Evolutionary conservation across 2,797 vertebrate species (phyloP).

Genomic region (Smutsia temminckii): DNA sequence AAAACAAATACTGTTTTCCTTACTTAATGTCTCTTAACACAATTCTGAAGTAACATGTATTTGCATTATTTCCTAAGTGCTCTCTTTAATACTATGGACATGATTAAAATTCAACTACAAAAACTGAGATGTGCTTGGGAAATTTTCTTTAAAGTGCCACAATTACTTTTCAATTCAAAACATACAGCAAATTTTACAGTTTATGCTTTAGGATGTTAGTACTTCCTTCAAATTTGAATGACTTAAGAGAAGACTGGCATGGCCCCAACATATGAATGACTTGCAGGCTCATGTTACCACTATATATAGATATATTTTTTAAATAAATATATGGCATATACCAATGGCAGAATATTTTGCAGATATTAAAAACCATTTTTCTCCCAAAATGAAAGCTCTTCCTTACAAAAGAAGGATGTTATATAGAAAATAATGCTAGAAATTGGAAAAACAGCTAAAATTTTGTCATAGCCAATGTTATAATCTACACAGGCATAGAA

Average conservation of each 20-base stretch:
- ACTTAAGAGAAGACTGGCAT: background rate
- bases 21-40: slow-evolving; percentile 28
- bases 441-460: slow-evolving; percentile 28
- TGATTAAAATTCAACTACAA: slow-evolving; percentile 47
- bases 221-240: slow-evolving; percentile 33
- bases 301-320: background rate
- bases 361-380: slow-evolving; percentile 27
- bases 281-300: background rate
- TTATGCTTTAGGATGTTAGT: slow-evolving; percentile 10
- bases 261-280: background rate
- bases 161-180: slow-evolving; percentile 45
- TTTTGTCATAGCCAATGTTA: background rate
- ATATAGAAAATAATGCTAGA: slow-evolving; percentile 13
- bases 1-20: slow-evolving; percentile 35
- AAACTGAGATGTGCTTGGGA: background rate
- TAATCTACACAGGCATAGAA: background rate
- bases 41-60: background rate
- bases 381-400: background rate
- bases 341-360: background rate
- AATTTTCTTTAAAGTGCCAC: background rate
- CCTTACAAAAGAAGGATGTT: slow-evolving; percentile 9
- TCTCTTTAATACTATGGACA: background rate
- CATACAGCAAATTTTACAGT: background rate
- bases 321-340: background rate
- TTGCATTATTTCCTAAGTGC: background rate